Conservation (phyloP, 1,140 invertebrate genomes). For the Drosophila sturtevanti region DNA sequence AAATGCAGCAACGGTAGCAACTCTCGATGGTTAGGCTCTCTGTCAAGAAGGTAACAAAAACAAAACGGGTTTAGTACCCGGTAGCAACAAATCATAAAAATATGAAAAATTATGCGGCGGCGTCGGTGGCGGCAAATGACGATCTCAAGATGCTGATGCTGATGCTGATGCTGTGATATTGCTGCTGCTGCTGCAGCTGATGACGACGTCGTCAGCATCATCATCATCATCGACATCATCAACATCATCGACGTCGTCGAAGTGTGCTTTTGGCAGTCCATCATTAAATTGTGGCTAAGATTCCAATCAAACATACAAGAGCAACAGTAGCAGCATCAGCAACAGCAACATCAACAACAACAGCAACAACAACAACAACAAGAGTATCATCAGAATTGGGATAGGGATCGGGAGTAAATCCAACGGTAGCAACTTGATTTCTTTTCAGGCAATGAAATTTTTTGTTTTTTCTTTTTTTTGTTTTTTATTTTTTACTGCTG, state of each 20-base stretch:
- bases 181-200: slow-evolving; percentile 19
- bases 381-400: background rate
- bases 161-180: slow-evolving; percentile 2
- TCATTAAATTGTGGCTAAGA: slow-evolving; percentile 81
- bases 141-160: background rate
- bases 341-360: background rate
- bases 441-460: slow-evolving; percentile 44
- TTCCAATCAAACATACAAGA: slow-evolving; percentile 73
- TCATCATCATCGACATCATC: slow-evolving; percentile 30
- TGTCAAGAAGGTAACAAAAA: slow-evolving; percentile 12
- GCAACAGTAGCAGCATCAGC: background rate
- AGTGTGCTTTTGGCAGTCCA: slow-evolving; percentile 81
- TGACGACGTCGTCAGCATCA: slow-evolving; percentile 48
- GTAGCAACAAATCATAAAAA: slow-evolving; percentile 81
- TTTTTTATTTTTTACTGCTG: slow-evolving; percentile 12
- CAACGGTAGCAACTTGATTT: slow-evolving; percentile 50
- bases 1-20: slow-evolving; percentile 77
- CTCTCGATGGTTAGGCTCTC: slow-evolving; percentile 75
- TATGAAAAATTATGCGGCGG: slow-evolving; percentile 79
- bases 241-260: slow-evolving; percentile 42
- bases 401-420: slow-evolving; percentile 9
- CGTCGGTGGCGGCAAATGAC: slow-evolving; percentile 44
- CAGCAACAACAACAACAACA: background rate
- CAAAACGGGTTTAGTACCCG: slow-evolving; percentile 76
- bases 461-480: slow-evolving; percentile 19